These are phyloP conservation scores for Limnephilus auricula DNA, from an alignment of 2,888 invertebrate species.

Conservation along the genomic window DNA sequence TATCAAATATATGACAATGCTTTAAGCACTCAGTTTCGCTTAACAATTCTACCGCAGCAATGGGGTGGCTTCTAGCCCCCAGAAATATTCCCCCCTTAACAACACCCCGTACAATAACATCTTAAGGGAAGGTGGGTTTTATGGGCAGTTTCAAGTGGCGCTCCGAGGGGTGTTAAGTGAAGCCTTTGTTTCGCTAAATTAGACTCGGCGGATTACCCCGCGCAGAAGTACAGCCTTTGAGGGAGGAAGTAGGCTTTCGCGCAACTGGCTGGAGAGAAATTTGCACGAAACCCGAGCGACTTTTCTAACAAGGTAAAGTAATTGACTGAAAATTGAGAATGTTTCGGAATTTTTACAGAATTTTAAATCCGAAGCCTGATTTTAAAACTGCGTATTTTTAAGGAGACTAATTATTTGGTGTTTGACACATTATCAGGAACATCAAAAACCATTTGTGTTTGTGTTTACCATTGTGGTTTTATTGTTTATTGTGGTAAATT, in stretches of 20 bases:
- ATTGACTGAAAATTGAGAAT: not conserved
- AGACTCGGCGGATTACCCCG: constrained; percentile 17
- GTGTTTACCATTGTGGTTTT: too few species aligned
- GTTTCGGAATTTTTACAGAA: not conserved
- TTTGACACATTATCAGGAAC: too few species aligned
- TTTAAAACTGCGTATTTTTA: too few species aligned
- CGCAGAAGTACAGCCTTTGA: not conserved
- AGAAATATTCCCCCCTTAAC: not conserved
- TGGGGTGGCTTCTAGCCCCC: not conserved
- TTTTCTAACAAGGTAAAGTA: not conserved
- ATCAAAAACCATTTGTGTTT: too few species aligned
- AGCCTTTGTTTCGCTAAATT: constrained; percentile 23
- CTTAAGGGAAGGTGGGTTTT: constrained; percentile 7
- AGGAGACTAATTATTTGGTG: too few species aligned
- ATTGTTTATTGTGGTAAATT: too few species aligned
- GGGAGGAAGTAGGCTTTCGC: not conserved
- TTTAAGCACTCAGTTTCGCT: not conserved
- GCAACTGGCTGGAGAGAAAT: not conserved
- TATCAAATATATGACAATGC: not conserved
- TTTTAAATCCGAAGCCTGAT: not conserved
- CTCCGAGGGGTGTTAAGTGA: constrained; percentile 23
- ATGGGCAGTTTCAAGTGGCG: constrained; percentile 20
- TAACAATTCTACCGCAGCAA: not conserved
- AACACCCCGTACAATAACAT: constrained; percentile 6
- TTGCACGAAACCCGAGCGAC: not conserved